Evolutionary conservation across 2,888 invertebrate genomes (phyloP), one percentile per base, ranked within the genome.

Genomic region (Laspeyria flexula): DNA sequence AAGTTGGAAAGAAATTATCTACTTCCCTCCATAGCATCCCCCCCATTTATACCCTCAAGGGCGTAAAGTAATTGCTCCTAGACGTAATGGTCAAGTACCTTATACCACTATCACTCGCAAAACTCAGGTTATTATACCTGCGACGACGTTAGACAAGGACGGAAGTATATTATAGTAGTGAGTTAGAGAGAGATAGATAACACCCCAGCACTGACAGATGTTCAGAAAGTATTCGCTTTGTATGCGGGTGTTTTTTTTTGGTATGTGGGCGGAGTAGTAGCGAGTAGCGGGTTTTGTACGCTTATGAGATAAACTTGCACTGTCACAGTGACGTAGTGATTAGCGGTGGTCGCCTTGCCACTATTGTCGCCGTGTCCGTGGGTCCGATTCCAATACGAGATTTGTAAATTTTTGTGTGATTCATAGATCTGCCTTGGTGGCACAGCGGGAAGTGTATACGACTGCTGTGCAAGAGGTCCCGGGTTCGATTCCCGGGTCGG

Each of bases 231-330:
- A 74, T 74, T 70, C 80, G 77, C 77, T 81, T 81, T 83, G 72
- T 79, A 86, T 88, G 90, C 86, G 87, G 86, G 90, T 76, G 78
- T 65, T 71, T 77, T 80, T 81, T 86, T 82, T 83, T 82, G 64
- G 55, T 41, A 10, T 40, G 59, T 40, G 64, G 54, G 64, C 41
- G 40, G 10, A 60, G 55, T 75, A 65, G 2, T 1, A 52, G 75
- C 73, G 67, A 0, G 1, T n/a, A 54, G 55, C 62, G 62, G 40
- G 21, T 21, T 16, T 1, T 0, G 1, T 27, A 5, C 18, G 40
- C 40, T 43, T 40, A 44, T 44, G 45, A 12, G 12, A 16, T 48
- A n/a, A 21, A 3, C n/a, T n/a, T n/a, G n/a, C n/a, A n/a, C n/a
- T n/a, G n/a, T n/a, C n/a, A n/a, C n/a, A n/a, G n/a, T n/a, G n/a